These are phyloP conservation scores for Cuculus canorus DNA, from an alignment of 2,797 vertebrate genomes.

Conservation along the genomic window DNA sequence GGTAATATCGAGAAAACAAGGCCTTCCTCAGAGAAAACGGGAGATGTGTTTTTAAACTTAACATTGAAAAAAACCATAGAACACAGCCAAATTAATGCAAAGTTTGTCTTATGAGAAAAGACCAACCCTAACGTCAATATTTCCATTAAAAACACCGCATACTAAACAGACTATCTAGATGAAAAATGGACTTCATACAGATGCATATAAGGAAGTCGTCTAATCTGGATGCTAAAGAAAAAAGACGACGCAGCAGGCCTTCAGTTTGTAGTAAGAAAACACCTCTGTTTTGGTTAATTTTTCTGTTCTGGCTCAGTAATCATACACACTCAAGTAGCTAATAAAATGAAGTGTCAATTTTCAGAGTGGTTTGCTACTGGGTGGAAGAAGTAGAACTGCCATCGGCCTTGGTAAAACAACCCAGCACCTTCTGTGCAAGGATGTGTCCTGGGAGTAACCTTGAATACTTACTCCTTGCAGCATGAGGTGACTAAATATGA, in stretches of 20 bases:
- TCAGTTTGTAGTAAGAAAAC: not conserved
- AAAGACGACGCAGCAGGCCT: not conserved
- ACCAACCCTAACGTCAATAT: not conserved
- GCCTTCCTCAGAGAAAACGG: not conserved
- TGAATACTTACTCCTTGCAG: not conserved
- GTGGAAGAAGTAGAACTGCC: not conserved
- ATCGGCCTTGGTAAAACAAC: not conserved
- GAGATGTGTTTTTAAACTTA: not conserved
- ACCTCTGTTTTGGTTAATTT: not conserved
- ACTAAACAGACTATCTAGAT: not conserved
- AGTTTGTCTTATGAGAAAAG: not conserved
- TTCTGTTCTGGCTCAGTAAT: not conserved
- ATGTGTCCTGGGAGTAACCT: not conserved
- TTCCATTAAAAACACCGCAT: not conserved
- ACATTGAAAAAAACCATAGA: not conserved
- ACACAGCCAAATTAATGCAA: not conserved
- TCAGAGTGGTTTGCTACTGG: not conserved
- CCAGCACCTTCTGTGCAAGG: not conserved
- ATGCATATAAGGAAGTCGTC: not conserved
- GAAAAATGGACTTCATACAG: not conserved
- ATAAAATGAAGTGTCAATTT: not conserved
- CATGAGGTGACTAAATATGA: not conserved
- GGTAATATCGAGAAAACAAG: not conserved
- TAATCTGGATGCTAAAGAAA: conserved; percentile 15
- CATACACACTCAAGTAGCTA: not conserved